Percentiles rank a stretch among this genome's conserved stretches.
phyloP scores from a whole-genome alignment of 2,113 vertebrate species.

The Tenrec ecaudatus region DNA sequence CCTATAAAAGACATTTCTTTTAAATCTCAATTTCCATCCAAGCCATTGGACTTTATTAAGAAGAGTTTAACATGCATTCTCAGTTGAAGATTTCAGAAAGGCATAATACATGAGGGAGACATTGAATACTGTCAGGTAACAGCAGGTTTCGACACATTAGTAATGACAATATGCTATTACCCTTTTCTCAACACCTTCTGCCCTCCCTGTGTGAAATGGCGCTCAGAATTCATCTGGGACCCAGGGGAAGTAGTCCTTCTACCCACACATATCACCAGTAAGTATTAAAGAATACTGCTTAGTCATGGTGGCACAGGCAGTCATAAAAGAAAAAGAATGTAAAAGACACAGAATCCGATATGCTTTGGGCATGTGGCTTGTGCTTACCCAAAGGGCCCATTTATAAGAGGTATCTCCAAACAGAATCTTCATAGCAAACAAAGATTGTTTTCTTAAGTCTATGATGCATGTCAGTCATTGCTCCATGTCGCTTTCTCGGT shows the following conservation, averaged over 20 bases:
- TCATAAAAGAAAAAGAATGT: conserved; percentile 3
- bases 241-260: not conserved
- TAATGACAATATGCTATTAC: not conserved
- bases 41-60: not conserved
- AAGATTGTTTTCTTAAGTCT: conserved; percentile 3
- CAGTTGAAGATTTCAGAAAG: not conserved
- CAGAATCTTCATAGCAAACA: conserved; percentile 12
- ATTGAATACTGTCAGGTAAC: not conserved
- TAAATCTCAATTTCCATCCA: conserved; percentile 12
- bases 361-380: not conserved
- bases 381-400: not conserved
- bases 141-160: not conserved
- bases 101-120: too few relatives aligned
- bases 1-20: conserved; percentile 51
- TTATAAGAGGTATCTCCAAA: conserved; percentile 28
- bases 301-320: not conserved
- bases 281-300: not conserved
- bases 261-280: not conserved
- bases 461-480: not conserved
- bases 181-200: not conserved
- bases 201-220: not conserved
- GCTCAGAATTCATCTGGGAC: conserved; percentile 3
- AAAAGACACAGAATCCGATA: not conserved
- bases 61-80: not conserved
- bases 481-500: not conserved